These are phyloP conservation scores for Spondyliosoma cantharus DNA, from an alignment of 2,797 vertebrate genomes.

Conservation along the genomic window DNA sequence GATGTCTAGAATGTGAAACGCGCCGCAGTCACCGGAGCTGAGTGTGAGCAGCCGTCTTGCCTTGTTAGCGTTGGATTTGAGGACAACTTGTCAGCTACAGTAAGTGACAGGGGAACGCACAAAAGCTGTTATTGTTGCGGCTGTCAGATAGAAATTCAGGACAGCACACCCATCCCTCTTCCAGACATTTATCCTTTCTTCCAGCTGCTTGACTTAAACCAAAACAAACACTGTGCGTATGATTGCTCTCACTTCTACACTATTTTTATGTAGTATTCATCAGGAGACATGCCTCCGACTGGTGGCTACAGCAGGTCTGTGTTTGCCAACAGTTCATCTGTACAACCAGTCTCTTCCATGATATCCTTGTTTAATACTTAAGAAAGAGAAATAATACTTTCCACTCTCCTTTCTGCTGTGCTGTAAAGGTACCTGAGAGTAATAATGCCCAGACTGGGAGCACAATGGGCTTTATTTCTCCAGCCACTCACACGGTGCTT, in stretches of 20 bases:
- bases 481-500: slow-evolving; percentile 5
- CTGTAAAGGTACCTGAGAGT: neutral
- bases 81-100: slow-evolving; percentile 70
- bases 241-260: slow-evolving; percentile 31
- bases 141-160: slow-evolving; percentile 65
- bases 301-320: slow-evolving; percentile 18
- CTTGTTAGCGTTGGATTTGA: slow-evolving; percentile 58
- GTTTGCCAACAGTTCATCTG: slow-evolving; percentile 24
- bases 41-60: slow-evolving; percentile 50
- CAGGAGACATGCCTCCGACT: slow-evolving; percentile 15
- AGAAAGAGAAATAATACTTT: neutral
- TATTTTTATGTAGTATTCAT: slow-evolving; percentile 48
- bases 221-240: slow-evolving; percentile 52
- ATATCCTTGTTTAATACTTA: slow-evolving; percentile 7
- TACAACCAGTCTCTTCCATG: slow-evolving; percentile 21
- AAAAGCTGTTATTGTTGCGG: slow-evolving; percentile 69
- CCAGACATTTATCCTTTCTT: slow-evolving; percentile 65
- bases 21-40: slow-evolving; percentile 44
- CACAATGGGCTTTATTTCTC: neutral
- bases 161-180: slow-evolving; percentile 50
- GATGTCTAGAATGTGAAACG: slow-evolving; percentile 36
- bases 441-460: neutral
- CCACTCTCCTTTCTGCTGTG: neutral
- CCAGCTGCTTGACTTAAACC: slow-evolving; percentile 64
- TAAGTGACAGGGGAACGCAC: slow-evolving; percentile 73